Base-by-base conservation (phyloP, 2,797 vertebrate species). In the Buphagus erythrorhynchus region DNA sequence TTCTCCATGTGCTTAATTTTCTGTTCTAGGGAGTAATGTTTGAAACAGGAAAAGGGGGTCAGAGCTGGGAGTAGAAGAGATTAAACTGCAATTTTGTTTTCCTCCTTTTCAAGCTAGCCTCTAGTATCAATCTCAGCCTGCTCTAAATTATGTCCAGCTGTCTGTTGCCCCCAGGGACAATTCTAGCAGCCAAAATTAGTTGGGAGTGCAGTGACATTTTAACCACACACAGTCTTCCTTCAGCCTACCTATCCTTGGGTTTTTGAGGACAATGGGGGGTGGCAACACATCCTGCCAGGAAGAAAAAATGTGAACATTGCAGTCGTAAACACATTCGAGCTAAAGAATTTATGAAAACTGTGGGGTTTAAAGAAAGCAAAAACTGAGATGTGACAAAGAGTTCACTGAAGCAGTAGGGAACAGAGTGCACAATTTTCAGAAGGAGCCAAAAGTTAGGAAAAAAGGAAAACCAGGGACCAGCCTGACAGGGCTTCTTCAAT, bases 141-240 rank as follows among this genome's bases (percentile, higher is more conserved):
- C 46, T 89, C 86, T 96, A 97, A 93, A 96, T 95, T 92, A 92
- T 35, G 86, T 94, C 92, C 92, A 96, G 95, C 92, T 96, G 95
- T 74, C 95, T 95, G 5, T 28, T 71, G 43, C 58, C 96, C 65
- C 54, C 43, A 89, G 92, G 89, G 95, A 95, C 87, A 88, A 57
- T 75, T 92, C 61, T 51, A 94, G 86, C 92, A 93, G 95, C 92
- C 92, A 95, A 84, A 89, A 93, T 25, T 79, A 93, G 88, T 61
- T 91, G 84, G 72, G 81, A 95, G 90, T 65, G 76, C 79, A 75
- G 85, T 90, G 96, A 86, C 96, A 97, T 84, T 90, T 69, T 92
- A 96, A 95, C 95, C 92, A 95, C 95, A 94, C 92, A 80, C 88
- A 86, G 81, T 11, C 54, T 77, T 87, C 62, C 78, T 54, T 54